Evolutionary conservation across 64 coral and sea anemone species (phyloP).

Genomic region (Pocillopora verrucosa): DNA sequence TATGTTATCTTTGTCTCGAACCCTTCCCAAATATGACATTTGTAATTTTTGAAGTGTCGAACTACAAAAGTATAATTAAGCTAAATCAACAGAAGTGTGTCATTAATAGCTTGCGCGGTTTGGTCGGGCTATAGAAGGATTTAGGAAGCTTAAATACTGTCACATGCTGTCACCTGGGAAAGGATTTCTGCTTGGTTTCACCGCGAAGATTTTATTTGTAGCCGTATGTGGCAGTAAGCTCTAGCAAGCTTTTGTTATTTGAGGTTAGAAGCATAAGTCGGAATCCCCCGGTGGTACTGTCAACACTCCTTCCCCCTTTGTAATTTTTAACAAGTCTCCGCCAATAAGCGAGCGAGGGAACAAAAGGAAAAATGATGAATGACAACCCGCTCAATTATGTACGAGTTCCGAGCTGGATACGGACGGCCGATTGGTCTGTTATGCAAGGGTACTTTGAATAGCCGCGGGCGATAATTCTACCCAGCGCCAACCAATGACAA

Average conservation of each 20-base stretch:
- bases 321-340: conserved; percentile 26
- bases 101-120: conserved; percentile 55
- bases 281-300: conserved; percentile 48
- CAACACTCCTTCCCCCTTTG: conserved; percentile 54
- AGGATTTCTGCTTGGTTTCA: neutral
- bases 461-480: conserved; percentile 71
- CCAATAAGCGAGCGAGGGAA: conserved; percentile 43
- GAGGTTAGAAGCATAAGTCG: conserved; percentile 82
- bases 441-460: conserved; percentile 54
- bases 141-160: conserved; percentile 43
- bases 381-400: conserved; percentile 85
- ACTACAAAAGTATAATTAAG: conserved; percentile 80
- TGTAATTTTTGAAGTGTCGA: conserved; percentile 68
- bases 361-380: conserved; percentile 60
- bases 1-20: conserved; percentile 26
- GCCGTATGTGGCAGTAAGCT: conserved; percentile 58
- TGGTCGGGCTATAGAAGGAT: conserved; percentile 27
- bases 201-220: conserved; percentile 18
- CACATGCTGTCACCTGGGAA: conserved; percentile 42
- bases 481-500: conserved; percentile 77
- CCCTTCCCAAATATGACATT: conserved; percentile 53
- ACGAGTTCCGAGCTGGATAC: conserved; percentile 57
- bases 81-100: conserved; percentile 70
- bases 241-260: conserved; percentile 70
- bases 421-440: conserved; percentile 55